Evolutionary conservation across 2,888 invertebrate species (phyloP).

Genomic region (Drosophila subsilvestris): DNA sequence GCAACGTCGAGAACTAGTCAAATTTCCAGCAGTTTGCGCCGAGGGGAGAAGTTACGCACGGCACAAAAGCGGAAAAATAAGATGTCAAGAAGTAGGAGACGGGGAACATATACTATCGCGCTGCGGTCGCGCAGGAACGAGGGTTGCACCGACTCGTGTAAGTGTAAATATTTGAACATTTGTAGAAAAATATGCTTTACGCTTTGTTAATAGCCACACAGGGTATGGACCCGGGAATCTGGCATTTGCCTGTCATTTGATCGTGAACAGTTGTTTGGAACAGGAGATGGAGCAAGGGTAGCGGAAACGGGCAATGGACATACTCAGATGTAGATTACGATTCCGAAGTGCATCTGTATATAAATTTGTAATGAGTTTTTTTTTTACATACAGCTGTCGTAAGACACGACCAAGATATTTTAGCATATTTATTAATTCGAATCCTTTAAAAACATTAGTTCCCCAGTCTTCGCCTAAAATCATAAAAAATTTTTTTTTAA

Average conservation of each 20-base stretch:
- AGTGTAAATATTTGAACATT: constrained; percentile 83
- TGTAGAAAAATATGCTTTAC: constrained; percentile 83
- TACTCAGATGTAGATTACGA: constrained; percentile 23
- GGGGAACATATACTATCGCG: constrained; percentile 19
- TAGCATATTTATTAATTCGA: neutral
- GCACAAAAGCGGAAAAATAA: neutral
- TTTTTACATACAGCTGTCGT: neutral
- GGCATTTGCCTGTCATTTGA: constrained; percentile 63
- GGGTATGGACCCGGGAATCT: constrained; percentile 2
- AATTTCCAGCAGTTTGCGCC: constrained; percentile 55
- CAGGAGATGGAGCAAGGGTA: neutral
- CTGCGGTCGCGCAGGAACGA: constrained; percentile 18
- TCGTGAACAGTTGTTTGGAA: constrained; percentile 61
- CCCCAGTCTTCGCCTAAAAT: neutral
- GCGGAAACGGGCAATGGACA: neutral
- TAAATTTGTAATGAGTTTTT: constrained; percentile 7
- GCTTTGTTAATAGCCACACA: constrained; percentile 71
- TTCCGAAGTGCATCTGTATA: constrained; percentile 21
- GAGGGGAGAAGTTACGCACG: neutral
- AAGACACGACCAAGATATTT: neutral
- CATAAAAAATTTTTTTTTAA: too few species aligned
- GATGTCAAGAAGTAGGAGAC: constrained; percentile 3
- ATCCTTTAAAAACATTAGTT: neutral
- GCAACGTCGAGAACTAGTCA: constrained; percentile 60
- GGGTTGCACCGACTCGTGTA: constrained; percentile 42